Evolutionary conservation across 2,797 vertebrate species (phyloP).

Genomic region (Vireo griseus): DNA sequence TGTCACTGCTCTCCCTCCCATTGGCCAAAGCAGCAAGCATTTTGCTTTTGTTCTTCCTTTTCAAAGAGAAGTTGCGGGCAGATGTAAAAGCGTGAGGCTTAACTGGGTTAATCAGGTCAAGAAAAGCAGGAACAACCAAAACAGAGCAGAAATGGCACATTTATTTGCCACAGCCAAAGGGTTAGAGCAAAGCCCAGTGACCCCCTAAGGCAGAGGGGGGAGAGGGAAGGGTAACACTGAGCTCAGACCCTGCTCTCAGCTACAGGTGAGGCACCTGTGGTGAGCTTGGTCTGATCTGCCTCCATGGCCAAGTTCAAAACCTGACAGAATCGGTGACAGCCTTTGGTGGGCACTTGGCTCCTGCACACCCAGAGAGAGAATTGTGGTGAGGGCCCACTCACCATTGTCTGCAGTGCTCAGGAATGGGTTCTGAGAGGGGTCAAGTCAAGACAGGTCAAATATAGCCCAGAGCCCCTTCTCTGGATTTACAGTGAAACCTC

Average conservation of each 20-base stretch:
- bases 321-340: fast-evolving
- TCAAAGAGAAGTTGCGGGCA: not conserved
- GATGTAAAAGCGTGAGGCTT: not conserved
- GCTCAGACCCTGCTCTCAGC: not conserved
- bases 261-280: not conserved
- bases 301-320: not conserved
- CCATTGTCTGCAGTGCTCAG: not conserved
- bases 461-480: not conserved
- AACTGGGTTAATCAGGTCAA: not conserved
- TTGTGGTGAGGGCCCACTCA: fast-evolving
- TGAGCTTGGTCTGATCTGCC: not conserved
- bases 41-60: not conserved
- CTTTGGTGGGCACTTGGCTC: not conserved
- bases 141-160: not conserved
- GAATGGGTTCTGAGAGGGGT: not conserved
- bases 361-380: fast-evolving
- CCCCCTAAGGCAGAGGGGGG: not conserved
- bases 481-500: fast-evolving
- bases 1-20: not conserved
- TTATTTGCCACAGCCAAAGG: not conserved
- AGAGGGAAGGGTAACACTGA: not conserved
- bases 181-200: not conserved
- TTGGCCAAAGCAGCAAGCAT: not conserved
- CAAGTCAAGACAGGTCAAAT: not conserved
- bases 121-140: not conserved